Conservation (phyloP, 2,797 vertebrate species). For the Macroramphosus scolopax region DNA sequence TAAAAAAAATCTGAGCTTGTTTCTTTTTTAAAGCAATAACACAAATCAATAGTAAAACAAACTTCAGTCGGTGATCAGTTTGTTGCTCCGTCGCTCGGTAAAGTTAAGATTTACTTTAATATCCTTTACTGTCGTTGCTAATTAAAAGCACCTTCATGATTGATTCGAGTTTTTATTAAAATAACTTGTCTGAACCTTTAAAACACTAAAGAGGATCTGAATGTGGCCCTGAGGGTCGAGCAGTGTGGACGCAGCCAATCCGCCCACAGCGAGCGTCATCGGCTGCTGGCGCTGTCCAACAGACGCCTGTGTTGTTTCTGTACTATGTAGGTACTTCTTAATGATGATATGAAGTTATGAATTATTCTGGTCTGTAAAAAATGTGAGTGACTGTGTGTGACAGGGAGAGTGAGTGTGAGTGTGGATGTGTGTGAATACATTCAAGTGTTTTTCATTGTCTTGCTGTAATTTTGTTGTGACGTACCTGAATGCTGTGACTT, state of each 20-base stretch:
- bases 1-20: no score
- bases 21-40: no score
- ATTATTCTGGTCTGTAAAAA: conserved; percentile 69
- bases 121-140: no score
- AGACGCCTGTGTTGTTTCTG: conserved; percentile 39
- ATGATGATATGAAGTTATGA: conserved; percentile 74
- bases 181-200: no score
- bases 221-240: not conserved
- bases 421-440: conserved; percentile 31
- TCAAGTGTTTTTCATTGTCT: conserved; percentile 53
- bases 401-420: conserved; percentile 14
- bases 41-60: no score
- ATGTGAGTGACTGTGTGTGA: conserved; percentile 23
- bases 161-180: no score
- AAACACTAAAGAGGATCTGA: no score
- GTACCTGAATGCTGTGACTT: conserved; percentile 70
- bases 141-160: no score
- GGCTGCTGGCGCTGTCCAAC: conserved; percentile 1
- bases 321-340: conserved; percentile 74
- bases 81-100: no score
- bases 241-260: conserved; percentile 27
- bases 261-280: not conserved
- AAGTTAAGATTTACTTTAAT: no score
- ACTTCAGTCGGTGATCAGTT: no score
- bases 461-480: conserved; percentile 66